These are phyloP conservation scores for Chloebia gouldiae DNA, from an alignment of 2,113 vertebrate species.

Conservation along the genomic window DNA sequence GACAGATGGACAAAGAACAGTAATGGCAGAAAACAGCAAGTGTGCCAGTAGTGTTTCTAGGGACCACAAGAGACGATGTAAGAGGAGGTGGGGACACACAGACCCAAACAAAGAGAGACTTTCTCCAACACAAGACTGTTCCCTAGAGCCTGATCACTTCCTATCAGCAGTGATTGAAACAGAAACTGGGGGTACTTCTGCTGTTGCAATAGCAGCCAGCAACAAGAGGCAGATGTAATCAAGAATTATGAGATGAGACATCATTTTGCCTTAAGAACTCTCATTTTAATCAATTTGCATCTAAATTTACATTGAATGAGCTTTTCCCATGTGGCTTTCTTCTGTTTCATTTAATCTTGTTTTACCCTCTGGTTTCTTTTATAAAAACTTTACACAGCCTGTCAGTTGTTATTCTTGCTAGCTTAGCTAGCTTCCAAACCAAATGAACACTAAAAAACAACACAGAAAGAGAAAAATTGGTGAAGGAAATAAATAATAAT, in stretches of 20 bases:
- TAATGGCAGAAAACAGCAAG: neutral
- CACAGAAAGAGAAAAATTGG: neutral
- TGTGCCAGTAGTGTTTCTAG: neutral
- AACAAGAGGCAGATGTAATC: neutral
- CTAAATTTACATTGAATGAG: neutral
- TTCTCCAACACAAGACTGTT: neutral
- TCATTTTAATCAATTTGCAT: neutral
- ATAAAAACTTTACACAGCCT: neutral
- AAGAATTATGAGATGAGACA: neutral
- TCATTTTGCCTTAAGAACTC: neutral
- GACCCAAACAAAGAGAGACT: neutral
- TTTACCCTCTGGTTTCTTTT: neutral
- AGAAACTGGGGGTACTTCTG: neutral
- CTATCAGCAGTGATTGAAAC: neutral
- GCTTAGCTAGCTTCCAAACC: neutral
- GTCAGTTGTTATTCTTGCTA: neutral
- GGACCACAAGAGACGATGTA: neutral
- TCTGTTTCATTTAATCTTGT: neutral
- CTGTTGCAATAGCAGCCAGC: neutral
- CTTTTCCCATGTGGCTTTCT: neutral
- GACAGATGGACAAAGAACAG: neutral
- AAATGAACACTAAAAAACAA: neutral
- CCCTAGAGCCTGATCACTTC: neutral
- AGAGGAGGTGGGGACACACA: neutral
- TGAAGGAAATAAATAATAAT: neutral